Evolutionary conservation across 2,113 vertebrate species (phyloP).

Genomic region (Pseudonaja textilis): DNA sequence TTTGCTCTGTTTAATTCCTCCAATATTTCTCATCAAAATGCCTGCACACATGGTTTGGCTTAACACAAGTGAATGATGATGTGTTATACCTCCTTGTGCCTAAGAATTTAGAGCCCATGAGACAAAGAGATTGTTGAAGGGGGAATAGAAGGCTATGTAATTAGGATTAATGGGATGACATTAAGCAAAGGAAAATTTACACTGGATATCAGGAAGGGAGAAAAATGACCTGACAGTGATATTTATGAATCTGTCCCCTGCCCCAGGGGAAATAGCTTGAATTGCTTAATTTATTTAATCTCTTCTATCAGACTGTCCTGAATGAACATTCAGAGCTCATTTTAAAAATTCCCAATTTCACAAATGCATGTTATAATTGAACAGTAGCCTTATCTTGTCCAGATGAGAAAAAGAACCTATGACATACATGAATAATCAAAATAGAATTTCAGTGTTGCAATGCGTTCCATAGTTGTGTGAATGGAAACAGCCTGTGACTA

Average conservation of each 20-base stretch:
- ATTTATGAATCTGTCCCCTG: conserved; percentile 19
- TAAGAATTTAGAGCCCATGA: conserved; percentile 18
- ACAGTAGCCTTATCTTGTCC: conserved; percentile 13
- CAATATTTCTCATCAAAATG: not conserved
- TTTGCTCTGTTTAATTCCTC: not conserved
- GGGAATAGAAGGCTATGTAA: conserved; percentile 28
- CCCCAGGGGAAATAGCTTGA: conserved; percentile 27
- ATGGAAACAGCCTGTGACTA: not conserved
- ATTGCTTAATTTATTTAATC: conserved; percentile 32
- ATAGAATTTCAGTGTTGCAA: conserved; percentile 2
- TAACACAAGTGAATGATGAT: conserved; percentile 1
- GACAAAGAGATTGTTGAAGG: not conserved
- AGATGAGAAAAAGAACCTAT: not conserved
- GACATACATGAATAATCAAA: conserved; percentile 12
- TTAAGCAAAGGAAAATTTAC: conserved; percentile 30
- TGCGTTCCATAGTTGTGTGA: not conserved
- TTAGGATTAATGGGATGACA: conserved; percentile 35
- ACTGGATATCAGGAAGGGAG: conserved; percentile 22
- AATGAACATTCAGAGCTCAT: conserved; percentile 4
- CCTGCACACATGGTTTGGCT: not conserved
- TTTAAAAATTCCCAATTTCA: not conserved
- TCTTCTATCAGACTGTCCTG: conserved; percentile 21
- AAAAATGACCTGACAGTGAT: conserved; percentile 20
- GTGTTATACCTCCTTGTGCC: not conserved
- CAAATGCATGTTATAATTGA: not conserved